phyloP scores from a whole-genome alignment of 2,888 invertebrate genomes.

The Vannuccia rotundouncinata region DNA sequence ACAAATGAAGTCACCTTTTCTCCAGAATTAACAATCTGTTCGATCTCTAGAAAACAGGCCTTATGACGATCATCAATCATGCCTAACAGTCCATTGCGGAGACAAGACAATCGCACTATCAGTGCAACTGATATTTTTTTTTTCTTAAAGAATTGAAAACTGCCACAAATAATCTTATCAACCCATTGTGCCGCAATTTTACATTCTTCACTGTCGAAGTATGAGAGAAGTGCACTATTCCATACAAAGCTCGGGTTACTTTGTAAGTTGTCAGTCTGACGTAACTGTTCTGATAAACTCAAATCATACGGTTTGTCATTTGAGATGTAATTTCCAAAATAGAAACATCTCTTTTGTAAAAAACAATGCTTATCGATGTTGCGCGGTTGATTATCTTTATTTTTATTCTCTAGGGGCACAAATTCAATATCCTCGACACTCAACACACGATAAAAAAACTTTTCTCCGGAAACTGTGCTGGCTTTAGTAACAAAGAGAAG shows the following conservation, averaged over 20 bases:
- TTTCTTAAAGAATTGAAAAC: not conserved
- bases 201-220: not conserved
- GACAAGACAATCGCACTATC: not conserved
- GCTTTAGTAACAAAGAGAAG: too few species aligned
- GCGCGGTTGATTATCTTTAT: too few species aligned
- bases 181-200: not conserved
- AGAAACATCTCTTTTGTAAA: not conserved
- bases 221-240: not conserved
- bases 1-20: not conserved
- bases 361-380: not conserved
- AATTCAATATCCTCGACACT: too few species aligned
- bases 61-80: not conserved
- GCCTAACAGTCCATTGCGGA: not conserved
- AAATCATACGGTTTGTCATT: not conserved
- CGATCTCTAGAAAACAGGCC: not conserved
- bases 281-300: not conserved
- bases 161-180: not conserved
- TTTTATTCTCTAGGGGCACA: too few species aligned
- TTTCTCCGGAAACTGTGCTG: too few species aligned
- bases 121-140: not conserved
- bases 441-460: too few species aligned
- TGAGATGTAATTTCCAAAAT: not conserved
- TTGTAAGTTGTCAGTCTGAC: not conserved
- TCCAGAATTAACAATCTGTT: not conserved
- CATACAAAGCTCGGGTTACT: not conserved